Evolutionary conservation across 2,888 invertebrate genomes (phyloP), one percentile per base, ranked within the genome.

Genomic region (Arctia plantaginis): DNA sequence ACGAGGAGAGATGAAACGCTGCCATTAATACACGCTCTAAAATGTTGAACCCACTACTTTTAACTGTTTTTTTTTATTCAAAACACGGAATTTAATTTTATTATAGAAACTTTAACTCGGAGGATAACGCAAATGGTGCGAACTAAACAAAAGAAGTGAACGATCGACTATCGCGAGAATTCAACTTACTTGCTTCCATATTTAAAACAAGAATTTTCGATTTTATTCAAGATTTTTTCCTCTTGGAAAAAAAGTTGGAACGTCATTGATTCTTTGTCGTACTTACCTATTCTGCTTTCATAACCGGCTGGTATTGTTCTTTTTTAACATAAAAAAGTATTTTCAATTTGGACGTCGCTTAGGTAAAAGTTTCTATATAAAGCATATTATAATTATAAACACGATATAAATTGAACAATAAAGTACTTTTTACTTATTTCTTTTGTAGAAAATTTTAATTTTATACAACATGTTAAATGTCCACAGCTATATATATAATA

Each of bases 21-120:
- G 90, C 89, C 92, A 90, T 93, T 92, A 93, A 93, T 94, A 93
- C 90, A 90, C 91, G 90, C 89, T 88, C 87, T 87, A 86, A 87
- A 86, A 89, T 88, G 86, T 89, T 89, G 84, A 85, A 73, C 65
- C 30, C 41, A 74, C 68, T 66, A 77, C 74, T 79, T 75, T 78
- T 72, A 82, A 76, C 71, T 76, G 84, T 83, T 84, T 86, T 85
- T 86, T 85, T 86, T 80, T 79, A 86, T 87, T 87, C 83, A 86
- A 80, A 85, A 83, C 82, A 83, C 80, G 81, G 78, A 79, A 75
- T 82, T 83, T 82, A 80, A 83, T 83, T 84, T 87, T 87, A 83
- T 83, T 84, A 85, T 74, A 78, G 75, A 82, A 84, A 84, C 82
- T 81, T 80, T 66, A 62, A 75, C 65, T 72, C 33, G 39, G 39